Evolutionary conservation across 2,113 vertebrate genomes (phyloP).

Genomic region (Siniperca chuatsi): DNA sequence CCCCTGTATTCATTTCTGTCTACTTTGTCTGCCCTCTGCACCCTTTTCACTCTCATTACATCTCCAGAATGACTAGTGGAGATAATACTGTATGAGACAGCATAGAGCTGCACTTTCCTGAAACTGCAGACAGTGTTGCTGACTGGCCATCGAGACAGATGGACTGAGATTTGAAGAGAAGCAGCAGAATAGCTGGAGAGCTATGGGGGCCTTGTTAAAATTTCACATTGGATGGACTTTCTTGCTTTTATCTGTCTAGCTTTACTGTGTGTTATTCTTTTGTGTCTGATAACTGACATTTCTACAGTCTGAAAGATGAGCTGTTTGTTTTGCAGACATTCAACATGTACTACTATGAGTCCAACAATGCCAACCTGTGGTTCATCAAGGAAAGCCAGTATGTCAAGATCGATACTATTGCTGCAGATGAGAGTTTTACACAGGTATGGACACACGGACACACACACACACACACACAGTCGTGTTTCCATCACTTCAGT

Average conservation of each 20-base stretch:
- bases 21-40: slow-evolving; percentile 36
- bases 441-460: slow-evolving; percentile 72
- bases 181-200: slow-evolving; percentile 27
- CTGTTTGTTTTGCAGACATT: slow-evolving; percentile 82
- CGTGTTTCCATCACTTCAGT: too few relatives aligned
- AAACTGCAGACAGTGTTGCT: slow-evolving; percentile 32
- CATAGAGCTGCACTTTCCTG: slow-evolving; percentile 30
- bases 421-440: slow-evolving; percentile 89
- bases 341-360: slow-evolving; percentile 90
- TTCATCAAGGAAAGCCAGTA: slow-evolving; percentile 89
- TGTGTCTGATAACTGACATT: slow-evolving; percentile 9
- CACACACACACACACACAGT: neutral
- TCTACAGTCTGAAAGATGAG: neutral
- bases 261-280: slow-evolving; percentile 8
- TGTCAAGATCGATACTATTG: slow-evolving; percentile 89
- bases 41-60: slow-evolving; percentile 54
- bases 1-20: slow-evolving; percentile 51
- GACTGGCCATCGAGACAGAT: slow-evolving; percentile 54
- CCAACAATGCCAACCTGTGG: slow-evolving; percentile 87
- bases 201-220: slow-evolving; percentile 41
- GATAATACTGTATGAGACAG: slow-evolving; percentile 37
- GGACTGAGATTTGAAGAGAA: slow-evolving; percentile 39
- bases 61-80: slow-evolving; percentile 54
- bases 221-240: slow-evolving; percentile 38
- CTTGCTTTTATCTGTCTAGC: neutral